Conservation (phyloP, 2,113 vertebrate species). For the Anoplopoma fimbria region DNA sequence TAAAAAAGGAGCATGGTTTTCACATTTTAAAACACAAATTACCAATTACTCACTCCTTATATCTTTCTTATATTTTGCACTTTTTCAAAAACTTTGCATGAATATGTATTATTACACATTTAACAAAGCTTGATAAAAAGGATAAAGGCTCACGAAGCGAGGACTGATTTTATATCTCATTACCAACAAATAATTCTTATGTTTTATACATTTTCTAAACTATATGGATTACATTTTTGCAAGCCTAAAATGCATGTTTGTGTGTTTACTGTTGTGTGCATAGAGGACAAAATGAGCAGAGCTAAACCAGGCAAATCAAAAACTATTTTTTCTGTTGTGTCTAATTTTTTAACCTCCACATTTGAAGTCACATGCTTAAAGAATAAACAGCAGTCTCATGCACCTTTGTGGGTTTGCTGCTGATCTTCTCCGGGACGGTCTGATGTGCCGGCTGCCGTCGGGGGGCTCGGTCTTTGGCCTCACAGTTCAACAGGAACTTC, state of each 20-base stretch:
- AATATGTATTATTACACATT: too few species aligned
- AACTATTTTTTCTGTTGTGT: too few species aligned
- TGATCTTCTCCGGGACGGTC: constrained; percentile 51
- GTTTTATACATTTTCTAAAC: background rate
- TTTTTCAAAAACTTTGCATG: too few species aligned
- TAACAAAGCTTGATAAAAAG: background rate
- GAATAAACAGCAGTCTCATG: too few species aligned
- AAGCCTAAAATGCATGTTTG: too few species aligned
- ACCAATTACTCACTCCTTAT: background rate
- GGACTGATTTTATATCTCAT: background rate
- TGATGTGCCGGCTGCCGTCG: constrained; percentile 71
- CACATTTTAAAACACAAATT: background rate
- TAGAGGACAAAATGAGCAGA: too few species aligned
- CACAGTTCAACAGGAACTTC: constrained; percentile 83
- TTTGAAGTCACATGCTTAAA: too few species aligned
- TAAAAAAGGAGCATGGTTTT: background rate
- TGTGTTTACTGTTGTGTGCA: too few species aligned
- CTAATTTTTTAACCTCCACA: too few species aligned
- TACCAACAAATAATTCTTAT: background rate
- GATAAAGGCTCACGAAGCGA: background rate
- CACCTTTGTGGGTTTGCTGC: constrained; percentile 78
- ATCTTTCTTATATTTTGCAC: background rate
- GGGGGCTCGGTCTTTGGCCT: constrained; percentile 83
- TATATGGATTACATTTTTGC: too few species aligned
- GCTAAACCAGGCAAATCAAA: too few species aligned